These are phyloP conservation scores for Tetramorium bicarinatum DNA, from an alignment of 2,888 invertebrate species.

Conservation along the genomic window DNA sequence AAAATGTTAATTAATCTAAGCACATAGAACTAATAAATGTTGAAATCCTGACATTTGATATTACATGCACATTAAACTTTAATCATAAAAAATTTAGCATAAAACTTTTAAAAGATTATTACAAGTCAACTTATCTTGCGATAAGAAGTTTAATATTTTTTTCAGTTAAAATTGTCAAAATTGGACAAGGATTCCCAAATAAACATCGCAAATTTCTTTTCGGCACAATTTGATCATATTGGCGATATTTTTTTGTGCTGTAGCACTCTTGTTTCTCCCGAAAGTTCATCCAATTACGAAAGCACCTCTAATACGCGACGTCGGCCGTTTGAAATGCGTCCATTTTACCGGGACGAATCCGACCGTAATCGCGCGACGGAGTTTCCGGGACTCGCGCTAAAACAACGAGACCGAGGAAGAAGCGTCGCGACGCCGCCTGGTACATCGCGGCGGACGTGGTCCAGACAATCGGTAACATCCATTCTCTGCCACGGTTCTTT, in stretches of 20 bases:
- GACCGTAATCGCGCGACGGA: conserved; percentile 32
- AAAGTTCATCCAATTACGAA: conserved; percentile 14
- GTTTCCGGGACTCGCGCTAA: conserved; percentile 27
- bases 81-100: background rate
- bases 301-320: background rate
- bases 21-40: background rate
- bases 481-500: conserved; percentile 59
- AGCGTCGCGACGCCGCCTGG: conserved; percentile 58
- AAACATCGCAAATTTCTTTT: background rate
- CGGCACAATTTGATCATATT: background rate
- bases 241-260: background rate
- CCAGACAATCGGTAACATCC: conserved; percentile 73
- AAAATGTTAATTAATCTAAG: background rate
- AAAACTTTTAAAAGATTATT: background rate
- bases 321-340: conserved; percentile 67
- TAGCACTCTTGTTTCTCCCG: background rate
- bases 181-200: background rate
- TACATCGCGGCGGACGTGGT: conserved; percentile 60
- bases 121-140: background rate
- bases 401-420: conserved; percentile 52
- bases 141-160: background rate
- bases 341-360: conserved; percentile 63
- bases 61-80: background rate
- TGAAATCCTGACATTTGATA: background rate
- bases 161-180: background rate